A percentile compares a stretch with the other conserved stretches of the same genome.
These are phyloP conservation scores for Fistularia tabacaria DNA, from an alignment of 2,797 vertebrate species.

Conservation along the genomic window DNA sequence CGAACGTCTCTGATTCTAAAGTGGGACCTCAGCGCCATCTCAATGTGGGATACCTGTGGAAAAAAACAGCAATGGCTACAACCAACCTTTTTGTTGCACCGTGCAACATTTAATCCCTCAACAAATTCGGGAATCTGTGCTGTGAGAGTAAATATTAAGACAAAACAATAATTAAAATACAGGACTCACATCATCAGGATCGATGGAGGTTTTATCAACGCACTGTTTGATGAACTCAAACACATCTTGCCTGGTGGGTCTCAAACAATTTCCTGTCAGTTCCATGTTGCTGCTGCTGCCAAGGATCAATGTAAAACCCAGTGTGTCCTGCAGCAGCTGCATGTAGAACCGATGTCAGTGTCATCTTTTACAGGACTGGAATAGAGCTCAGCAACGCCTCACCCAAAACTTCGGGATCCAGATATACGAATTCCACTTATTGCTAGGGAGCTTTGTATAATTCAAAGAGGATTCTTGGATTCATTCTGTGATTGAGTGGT, in stretches of 20 bases:
- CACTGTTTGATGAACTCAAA: conserved; percentile 82
- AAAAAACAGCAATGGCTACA: not conserved
- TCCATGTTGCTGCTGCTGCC: conserved; percentile 30
- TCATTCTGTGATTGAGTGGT: too few relatives aligned
- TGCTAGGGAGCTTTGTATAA: too few relatives aligned
- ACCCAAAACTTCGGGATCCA: too few relatives aligned
- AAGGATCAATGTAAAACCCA: conserved; percentile 64
- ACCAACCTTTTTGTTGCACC: not conserved
- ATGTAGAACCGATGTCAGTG: not conserved
- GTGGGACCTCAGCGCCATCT: conserved; percentile 70
- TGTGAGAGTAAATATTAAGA: too few relatives aligned
- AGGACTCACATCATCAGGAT: conserved; percentile 65
- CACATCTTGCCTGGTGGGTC: conserved; percentile 74
- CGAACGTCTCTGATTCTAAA: conserved; percentile 70
- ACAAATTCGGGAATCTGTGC: not conserved
- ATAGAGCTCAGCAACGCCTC: too few relatives aligned
- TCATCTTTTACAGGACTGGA: not conserved
- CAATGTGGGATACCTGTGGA: conserved; percentile 65
- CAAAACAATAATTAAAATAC: too few relatives aligned
- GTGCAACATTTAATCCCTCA: not conserved
- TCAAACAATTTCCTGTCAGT: conserved; percentile 48
- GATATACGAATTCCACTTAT: too few relatives aligned
- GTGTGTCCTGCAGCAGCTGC: conserved; percentile 72
- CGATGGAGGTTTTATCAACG: conserved; percentile 41
- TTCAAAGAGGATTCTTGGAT: too few relatives aligned